Percentiles rank a stretch among this genome's conserved stretches.
Conservation (phyloP, 2,113 vertebrate genomes). For the Cathartes aura region DNA sequence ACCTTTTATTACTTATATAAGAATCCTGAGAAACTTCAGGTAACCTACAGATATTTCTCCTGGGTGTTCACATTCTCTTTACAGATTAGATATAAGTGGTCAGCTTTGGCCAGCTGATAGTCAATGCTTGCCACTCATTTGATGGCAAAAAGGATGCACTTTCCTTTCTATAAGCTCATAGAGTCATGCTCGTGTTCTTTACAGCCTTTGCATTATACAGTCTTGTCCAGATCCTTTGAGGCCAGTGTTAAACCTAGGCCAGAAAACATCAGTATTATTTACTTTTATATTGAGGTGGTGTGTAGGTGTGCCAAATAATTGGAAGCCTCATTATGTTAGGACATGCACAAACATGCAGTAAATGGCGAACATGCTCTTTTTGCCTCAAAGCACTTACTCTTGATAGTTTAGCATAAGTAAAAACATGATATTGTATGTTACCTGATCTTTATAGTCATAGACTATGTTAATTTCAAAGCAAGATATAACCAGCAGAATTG, state of each 20-base stretch:
- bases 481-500: not conserved
- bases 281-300: not conserved
- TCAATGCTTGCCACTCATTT: not conserved
- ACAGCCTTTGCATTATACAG: not conserved
- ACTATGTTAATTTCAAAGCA: not conserved
- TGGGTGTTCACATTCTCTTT: not conserved
- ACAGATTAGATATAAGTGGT: not conserved
- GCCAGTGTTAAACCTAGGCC: not conserved
- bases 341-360: not conserved
- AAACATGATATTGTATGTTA: not conserved
- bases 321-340: not conserved
- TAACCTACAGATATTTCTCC: not conserved
- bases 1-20: not conserved
- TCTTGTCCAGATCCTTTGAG: not conserved
- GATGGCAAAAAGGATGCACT: not conserved
- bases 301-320: not conserved
- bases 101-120: not conserved
- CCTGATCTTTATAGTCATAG: not conserved
- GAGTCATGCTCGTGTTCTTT: not conserved
- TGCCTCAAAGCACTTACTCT: not conserved
- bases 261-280: not conserved
- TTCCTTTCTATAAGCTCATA: not conserved
- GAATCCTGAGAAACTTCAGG: not conserved
- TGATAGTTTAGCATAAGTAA: not conserved
- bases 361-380: not conserved